A percentile compares a stretch with the other conserved stretches of the same genome.
Conservation (phyloP, 2,113 vertebrate species). For the Antennarius striatus region DNA sequence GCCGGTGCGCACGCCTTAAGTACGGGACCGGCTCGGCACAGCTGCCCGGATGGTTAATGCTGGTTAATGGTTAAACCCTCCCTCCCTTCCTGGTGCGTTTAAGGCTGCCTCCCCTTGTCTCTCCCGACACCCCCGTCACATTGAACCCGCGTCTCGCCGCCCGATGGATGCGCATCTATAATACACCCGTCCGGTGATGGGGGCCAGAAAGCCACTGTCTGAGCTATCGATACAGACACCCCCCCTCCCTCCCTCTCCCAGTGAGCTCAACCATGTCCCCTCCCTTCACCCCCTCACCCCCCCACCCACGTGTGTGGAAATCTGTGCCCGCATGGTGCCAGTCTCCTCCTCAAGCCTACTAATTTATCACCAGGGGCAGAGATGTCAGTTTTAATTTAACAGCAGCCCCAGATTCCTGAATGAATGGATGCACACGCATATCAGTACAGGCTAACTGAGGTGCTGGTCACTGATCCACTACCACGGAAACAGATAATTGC, state of each 20-base stretch:
- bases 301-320: constrained; percentile 30
- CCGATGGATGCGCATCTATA: constrained; percentile 63
- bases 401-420: constrained; percentile 13
- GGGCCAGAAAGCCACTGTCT: constrained; percentile 70
- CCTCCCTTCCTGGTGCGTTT: constrained; percentile 31
- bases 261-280: constrained; percentile 15
- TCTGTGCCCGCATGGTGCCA: constrained; percentile 30
- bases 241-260: background rate
- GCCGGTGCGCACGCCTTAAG: constrained; percentile 72
- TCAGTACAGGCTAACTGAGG: constrained; percentile 18
- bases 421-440: constrained; percentile 23
- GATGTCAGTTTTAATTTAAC: constrained; percentile 52
- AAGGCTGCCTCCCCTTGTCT: constrained; percentile 45
- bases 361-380: constrained; percentile 44
- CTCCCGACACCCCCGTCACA: constrained; percentile 57
- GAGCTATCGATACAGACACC: constrained; percentile 24
- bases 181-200: constrained; percentile 55
- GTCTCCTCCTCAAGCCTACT: constrained; percentile 46
- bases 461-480: constrained; percentile 58
- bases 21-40: constrained; percentile 58
- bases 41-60: constrained; percentile 43
- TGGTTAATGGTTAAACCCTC: constrained; percentile 76
- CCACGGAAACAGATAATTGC: constrained; percentile 10
- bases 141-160: constrained; percentile 57
- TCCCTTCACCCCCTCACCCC: background rate